phyloP scores from a whole-genome alignment of 2,888 invertebrate genomes.

The Cataglyphis albicans region DNA sequence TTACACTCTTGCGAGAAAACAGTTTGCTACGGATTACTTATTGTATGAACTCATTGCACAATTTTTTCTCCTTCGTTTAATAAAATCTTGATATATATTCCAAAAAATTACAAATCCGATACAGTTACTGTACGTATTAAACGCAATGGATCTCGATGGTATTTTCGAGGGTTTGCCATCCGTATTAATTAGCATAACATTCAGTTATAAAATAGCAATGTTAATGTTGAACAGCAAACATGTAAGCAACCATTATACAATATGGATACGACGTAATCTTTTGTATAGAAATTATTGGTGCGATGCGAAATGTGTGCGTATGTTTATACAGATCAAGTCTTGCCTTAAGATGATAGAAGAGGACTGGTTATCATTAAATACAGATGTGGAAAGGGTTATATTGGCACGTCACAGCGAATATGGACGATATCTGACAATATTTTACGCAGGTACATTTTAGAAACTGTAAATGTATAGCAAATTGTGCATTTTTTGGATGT shows the following conservation, averaged over 20 bases:
- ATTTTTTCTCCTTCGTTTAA: not conserved
- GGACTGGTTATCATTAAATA: constrained; percentile 18
- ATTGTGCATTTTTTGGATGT: not conserved
- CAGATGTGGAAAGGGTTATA: not conserved
- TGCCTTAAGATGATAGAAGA: constrained; percentile 13
- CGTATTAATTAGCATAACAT: constrained; percentile 14
- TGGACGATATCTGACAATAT: not conserved
- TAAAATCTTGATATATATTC: not conserved
- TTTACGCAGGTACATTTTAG: not conserved
- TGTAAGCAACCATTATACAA: not conserved
- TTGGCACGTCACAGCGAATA: not conserved
- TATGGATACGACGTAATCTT: not conserved
- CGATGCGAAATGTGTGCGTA: not conserved
- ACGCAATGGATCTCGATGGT: not conserved
- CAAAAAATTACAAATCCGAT: not conserved
- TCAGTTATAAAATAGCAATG: not conserved
- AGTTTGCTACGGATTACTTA: not conserved
- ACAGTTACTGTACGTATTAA: constrained; percentile 3
- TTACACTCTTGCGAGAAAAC: too few relatives aligned
- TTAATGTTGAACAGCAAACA: constrained; percentile 10
- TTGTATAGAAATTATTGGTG: not conserved
- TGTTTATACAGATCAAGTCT: constrained; percentile 5
- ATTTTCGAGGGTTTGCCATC: constrained; percentile 17
- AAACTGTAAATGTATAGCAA: not conserved
- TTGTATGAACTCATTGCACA: not conserved